Percentiles rank a stretch among this genome's conserved stretches.
Evolutionary conservation across 2,113 vertebrate species (phyloP).

Genomic region (Lucifuga dentata): DNA sequence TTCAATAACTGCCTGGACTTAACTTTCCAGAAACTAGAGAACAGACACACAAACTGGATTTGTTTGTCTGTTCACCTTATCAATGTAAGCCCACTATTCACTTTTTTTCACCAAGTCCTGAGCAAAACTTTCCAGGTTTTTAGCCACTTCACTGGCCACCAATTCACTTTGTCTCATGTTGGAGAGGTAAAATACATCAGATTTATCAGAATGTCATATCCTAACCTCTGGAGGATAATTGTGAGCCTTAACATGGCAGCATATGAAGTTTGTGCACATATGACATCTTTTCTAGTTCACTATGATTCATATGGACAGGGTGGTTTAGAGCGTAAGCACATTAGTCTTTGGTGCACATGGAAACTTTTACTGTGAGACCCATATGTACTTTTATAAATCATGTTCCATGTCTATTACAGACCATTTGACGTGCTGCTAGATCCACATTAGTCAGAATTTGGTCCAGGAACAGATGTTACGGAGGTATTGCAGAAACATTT

Average conservation of each 20-base stretch:
- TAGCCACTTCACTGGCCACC: no score
- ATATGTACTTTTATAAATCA: slow-evolving; percentile 29
- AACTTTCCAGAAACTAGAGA: no score
- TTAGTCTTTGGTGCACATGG: not conserved
- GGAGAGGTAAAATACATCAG: no score
- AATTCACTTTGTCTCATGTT: no score
- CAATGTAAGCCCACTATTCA: no score
- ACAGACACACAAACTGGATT: no score
- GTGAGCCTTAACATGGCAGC: not conserved
- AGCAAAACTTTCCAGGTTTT: no score
- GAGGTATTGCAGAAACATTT: slow-evolving; percentile 45
- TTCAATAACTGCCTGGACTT: no score
- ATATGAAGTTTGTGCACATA: not conserved
- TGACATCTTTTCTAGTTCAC: not conserved
- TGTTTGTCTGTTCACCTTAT: no score
- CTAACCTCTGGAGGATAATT: not conserved
- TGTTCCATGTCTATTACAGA: slow-evolving; percentile 1
- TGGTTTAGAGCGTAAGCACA: not conserved
- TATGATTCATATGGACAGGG: not conserved
- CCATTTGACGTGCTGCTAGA: slow-evolving; percentile 35
- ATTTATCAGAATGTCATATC: no score
- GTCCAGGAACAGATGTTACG: slow-evolving; percentile 24
- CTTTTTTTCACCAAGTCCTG: no score
- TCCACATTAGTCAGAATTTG: slow-evolving; percentile 43
- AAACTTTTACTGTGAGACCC: slow-evolving; percentile 10